These are phyloP conservation scores for Crypturellus undulatus DNA, from an alignment of 2,113 vertebrate genomes.

Conservation along the genomic window DNA sequence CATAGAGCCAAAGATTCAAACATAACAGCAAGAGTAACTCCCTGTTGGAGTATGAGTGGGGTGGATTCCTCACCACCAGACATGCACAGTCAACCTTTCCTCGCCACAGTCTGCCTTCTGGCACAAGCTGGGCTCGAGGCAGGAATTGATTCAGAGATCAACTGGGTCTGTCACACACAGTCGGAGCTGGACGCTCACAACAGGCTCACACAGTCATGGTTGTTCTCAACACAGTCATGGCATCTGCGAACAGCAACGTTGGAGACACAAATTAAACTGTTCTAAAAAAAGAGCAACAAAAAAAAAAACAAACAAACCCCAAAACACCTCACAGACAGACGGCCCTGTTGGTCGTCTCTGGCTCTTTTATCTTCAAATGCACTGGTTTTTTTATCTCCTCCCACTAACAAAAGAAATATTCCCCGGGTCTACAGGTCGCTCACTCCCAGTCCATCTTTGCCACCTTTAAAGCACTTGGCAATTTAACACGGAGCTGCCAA, in stretches of 20 bases:
- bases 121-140: not conserved
- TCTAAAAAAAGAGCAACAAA: no score
- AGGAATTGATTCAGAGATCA: not conserved
- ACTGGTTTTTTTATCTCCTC: rapidly evolving
- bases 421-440: not conserved
- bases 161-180: not conserved
- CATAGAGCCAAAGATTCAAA: not conserved
- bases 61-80: not conserved
- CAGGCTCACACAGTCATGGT: not conserved
- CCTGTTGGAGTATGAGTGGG: not conserved
- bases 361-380: not conserved
- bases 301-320: no score
- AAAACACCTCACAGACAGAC: no score
- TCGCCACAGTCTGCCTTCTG: no score
- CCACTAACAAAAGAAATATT: rapidly evolving
- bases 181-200: not conserved
- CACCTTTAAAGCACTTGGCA: not conserved
- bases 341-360: not conserved
- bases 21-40: not conserved
- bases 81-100: not conserved
- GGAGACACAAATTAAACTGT: not conserved
- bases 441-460: not conserved
- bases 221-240: rapidly evolving
- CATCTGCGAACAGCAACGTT: not conserved
- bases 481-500: not conserved